These are phyloP conservation scores for Dichetophora obliterata DNA, from an alignment of 2,888 invertebrate species.

Conservation along the genomic window DNA sequence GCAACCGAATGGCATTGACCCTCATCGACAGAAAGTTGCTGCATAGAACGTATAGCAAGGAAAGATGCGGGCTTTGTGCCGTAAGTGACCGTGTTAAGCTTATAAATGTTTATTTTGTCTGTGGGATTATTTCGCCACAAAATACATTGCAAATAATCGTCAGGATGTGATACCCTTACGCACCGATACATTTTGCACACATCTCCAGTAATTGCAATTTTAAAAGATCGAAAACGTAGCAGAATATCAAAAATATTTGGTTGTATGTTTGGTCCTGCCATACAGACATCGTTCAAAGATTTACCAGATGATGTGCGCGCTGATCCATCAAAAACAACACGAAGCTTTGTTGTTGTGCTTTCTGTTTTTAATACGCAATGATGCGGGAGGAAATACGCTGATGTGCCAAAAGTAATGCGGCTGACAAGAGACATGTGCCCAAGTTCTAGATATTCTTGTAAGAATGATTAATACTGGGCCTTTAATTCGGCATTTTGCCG, in stretches of 20 bases:
- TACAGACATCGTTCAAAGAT: constrained; percentile 39
- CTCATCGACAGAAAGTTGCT: constrained; percentile 8
- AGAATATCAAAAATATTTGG: constrained; percentile 11
- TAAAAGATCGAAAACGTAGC: constrained; percentile 19
- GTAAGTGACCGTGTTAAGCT: no score
- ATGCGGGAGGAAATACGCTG: constrained; percentile 34
- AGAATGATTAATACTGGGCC: no score
- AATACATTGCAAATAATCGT: no score
- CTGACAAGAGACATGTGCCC: background rate
- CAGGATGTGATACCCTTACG: no score
- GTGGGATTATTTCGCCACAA: no score
- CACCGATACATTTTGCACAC: no score
- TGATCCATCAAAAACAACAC: constrained; percentile 9
- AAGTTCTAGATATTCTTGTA: no score
- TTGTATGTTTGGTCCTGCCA: constrained; percentile 34
- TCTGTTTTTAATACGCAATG: constrained; percentile 1
- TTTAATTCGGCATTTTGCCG: no score
- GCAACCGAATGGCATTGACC: constrained; percentile 31
- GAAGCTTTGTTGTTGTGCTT: constrained; percentile 28
- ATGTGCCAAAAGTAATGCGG: background rate
- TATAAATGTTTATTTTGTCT: no score
- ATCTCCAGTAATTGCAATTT: constrained; percentile 28
- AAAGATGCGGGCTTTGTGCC: background rate
- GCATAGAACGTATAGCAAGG: constrained; percentile 17
- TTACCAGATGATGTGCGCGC: constrained; percentile 14